phyloP scores from a whole-genome alignment of 2,113 vertebrate species.

The Bos indicus region DNA sequence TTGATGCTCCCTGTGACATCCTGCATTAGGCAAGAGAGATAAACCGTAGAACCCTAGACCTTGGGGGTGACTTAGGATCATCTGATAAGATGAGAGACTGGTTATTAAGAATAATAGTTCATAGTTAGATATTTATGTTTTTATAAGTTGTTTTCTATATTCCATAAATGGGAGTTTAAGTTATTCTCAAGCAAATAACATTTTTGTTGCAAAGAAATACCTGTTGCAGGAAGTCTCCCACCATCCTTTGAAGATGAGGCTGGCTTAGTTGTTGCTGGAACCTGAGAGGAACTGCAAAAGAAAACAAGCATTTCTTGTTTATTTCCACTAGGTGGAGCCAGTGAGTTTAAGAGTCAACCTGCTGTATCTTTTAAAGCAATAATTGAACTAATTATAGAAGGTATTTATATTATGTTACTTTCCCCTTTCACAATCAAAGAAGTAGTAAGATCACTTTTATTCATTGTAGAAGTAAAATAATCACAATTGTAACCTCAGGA shows the following conservation, averaged over 20 bases:
- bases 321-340: constrained; percentile 55
- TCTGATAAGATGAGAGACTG: background rate
- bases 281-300: background rate
- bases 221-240: background rate
- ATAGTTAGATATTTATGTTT: background rate
- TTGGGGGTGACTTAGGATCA: background rate
- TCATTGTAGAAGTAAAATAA: background rate
- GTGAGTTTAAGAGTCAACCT: constrained; percentile 1
- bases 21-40: background rate
- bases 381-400: background rate
- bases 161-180: background rate
- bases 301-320: background rate
- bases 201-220: background rate
- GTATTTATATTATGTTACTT: background rate
- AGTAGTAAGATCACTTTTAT: background rate
- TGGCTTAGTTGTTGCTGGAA: background rate
- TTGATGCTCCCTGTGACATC: background rate
- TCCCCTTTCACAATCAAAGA: background rate
- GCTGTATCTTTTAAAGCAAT: background rate
- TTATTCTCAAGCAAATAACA: background rate
- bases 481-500: background rate
- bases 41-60: background rate
- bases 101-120: background rate
- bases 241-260: background rate
- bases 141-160: background rate